Evolutionary conservation across 2,888 invertebrate species (phyloP), one percentile per base, ranked within the genome.

Genomic region (Drosophila paranaensis): DNA sequence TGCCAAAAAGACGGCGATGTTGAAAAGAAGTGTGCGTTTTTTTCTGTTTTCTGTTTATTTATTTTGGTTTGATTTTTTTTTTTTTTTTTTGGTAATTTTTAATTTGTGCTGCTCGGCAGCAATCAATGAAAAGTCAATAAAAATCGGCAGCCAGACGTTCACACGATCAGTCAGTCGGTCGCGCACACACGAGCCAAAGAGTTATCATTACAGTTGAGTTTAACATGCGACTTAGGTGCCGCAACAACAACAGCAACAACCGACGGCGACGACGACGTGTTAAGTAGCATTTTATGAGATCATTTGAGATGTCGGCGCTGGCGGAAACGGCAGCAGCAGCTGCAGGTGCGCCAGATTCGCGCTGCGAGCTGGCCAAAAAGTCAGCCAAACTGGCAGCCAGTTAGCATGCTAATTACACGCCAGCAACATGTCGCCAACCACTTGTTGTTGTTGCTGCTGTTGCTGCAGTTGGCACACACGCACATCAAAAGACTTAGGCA

Each of bases 111-210:
- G 66, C 42, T 60, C 60, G 71, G 37, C 62, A 64, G 81, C 89
- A 75, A 86, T 88, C 87, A 76, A 88, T 86, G 81, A 88, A 88
- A 88, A 81, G 66, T 74, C 83, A 78, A 84, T 84, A 81, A 88
- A 83, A 78, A 63, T 71, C 71, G 74, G 33, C 86, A 54, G 57
- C 39, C 54, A 70, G 58, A 70, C 72, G 57, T 61, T 60, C 73
- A 74, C 66, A 69, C 69, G 73, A 73, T 69, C 53, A 50, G 45
- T 60, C 62, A 45, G 45, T 48, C 53, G 14, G 51, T 25, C 37
- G 48, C 48, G 71, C 48, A 71, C 60, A 75, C 80, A 77, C 81
- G 78, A 79, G 83, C 70, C 81, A 83, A 83, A 77, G 68, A 81
- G 79, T 70, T 83, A 83, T 88, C 83, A 86, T 73, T 60, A 64